These are phyloP conservation scores for Ovis canadensis DNA, from an alignment of 2,113 vertebrate genomes.

Conservation along the genomic window DNA sequence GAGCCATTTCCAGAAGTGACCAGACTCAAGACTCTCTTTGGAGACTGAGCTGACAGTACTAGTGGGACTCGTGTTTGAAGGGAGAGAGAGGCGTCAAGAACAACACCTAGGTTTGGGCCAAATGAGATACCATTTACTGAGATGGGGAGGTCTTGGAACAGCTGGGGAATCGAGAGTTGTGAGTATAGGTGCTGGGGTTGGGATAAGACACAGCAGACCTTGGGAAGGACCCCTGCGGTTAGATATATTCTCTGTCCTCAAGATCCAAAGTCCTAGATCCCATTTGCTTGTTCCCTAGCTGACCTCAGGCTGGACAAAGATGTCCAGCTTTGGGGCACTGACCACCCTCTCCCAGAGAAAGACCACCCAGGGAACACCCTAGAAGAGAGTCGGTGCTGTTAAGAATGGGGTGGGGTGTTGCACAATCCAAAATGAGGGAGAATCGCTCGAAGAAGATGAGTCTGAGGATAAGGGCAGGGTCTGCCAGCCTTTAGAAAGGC, in stretches of 20 bases:
- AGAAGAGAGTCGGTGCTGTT: neutral
- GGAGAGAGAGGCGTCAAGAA: neutral
- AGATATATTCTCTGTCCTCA: neutral
- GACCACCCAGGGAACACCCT: neutral
- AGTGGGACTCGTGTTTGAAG: neutral
- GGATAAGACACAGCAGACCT: neutral
- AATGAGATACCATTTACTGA: neutral
- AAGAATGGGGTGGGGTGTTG: neutral
- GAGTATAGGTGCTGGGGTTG: neutral
- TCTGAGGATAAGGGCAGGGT: neutral
- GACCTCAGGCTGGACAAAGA: neutral
- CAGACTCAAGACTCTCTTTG: neutral
- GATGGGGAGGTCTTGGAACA: no score
- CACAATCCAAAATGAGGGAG: neutral
- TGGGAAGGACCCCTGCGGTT: neutral
- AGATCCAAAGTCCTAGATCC: neutral
- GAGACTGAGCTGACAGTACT: neutral
- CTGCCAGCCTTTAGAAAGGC: neutral
- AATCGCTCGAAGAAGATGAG: neutral
- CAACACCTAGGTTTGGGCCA: neutral
- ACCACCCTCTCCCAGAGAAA: neutral
- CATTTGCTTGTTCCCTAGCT: neutral
- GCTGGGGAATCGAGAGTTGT: neutral
- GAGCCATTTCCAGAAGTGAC: neutral
- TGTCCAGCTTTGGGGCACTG: neutral